phyloP scores from a whole-genome alignment of 92 coral and sea anemone species.

The Isaurus tuberculatus region DNA sequence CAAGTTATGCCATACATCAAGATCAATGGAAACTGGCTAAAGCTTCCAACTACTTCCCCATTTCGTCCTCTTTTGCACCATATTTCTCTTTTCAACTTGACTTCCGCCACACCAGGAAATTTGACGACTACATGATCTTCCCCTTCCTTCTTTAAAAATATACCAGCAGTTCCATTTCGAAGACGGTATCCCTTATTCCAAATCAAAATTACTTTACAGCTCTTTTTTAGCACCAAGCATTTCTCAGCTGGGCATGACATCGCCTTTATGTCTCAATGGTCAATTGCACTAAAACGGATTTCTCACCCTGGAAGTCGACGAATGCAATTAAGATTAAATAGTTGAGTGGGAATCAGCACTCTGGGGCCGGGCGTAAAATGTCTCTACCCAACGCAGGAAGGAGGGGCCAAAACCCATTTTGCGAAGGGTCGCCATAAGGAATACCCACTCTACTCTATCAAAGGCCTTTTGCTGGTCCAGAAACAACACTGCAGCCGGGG shows the following conservation, averaged over 20 bases:
- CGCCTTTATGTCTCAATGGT: too few species aligned
- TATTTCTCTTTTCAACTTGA: not conserved
- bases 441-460: too few species aligned
- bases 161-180: not conserved
- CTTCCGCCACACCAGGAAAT: not conserved
- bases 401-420: too few species aligned
- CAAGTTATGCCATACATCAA: not conserved
- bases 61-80: slow-evolving; percentile 4
- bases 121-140: not conserved
- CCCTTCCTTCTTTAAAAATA: not conserved
- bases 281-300: too few species aligned
- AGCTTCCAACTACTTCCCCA: not conserved
- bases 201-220: not conserved
- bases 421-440: too few species aligned
- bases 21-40: not conserved
- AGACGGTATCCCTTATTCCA: not conserved
- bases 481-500: too few species aligned
- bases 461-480: too few species aligned
- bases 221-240: not conserved
- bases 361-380: too few species aligned
- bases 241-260: not conserved
- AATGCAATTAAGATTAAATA: too few species aligned
- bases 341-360: too few species aligned
- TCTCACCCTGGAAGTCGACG: too few species aligned
- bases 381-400: too few species aligned